Evolutionary conservation across 2,113 vertebrate species (phyloP).

Genomic region (Gulo gulo): DNA sequence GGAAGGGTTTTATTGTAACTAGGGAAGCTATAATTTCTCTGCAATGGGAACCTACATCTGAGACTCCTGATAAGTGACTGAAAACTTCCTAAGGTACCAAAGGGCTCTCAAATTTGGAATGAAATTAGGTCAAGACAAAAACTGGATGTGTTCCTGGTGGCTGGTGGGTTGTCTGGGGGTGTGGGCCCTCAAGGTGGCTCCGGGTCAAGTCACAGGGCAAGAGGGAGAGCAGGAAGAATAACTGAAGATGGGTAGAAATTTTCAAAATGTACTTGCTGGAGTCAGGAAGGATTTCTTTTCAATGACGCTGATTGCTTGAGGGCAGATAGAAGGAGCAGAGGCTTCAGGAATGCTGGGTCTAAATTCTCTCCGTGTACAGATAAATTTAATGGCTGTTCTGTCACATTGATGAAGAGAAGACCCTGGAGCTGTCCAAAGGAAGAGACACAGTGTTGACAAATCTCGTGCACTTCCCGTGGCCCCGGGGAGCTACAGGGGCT

Average conservation of each 20-base stretch:
- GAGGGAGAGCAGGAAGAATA: not conserved
- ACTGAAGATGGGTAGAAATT: not conserved
- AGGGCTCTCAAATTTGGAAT: not conserved
- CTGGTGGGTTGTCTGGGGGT: not conserved
- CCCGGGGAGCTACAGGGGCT: not conserved
- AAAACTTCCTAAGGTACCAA: not conserved
- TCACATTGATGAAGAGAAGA: constrained; percentile 24
- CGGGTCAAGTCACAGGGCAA: not conserved
- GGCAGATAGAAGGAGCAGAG: constrained; percentile 21
- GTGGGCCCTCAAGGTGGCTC: not conserved
- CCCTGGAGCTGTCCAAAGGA: not conserved
- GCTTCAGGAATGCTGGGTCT: not conserved
- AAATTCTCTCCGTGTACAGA: constrained; percentile 35
- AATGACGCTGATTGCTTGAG: constrained; percentile 6
- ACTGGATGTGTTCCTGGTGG: not conserved
- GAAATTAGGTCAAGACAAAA: not conserved
- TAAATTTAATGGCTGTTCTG: not conserved
- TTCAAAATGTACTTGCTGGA: not conserved
- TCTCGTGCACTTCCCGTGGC: not conserved
- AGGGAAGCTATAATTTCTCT: not conserved
- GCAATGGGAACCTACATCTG: not conserved
- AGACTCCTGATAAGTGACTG: not conserved
- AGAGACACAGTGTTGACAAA: constrained; percentile 14
- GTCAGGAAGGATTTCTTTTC: not conserved
- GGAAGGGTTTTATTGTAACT: not conserved